Base-by-base conservation (phyloP, 2,113 vertebrate species). In the Alligator sinensis region DNA sequence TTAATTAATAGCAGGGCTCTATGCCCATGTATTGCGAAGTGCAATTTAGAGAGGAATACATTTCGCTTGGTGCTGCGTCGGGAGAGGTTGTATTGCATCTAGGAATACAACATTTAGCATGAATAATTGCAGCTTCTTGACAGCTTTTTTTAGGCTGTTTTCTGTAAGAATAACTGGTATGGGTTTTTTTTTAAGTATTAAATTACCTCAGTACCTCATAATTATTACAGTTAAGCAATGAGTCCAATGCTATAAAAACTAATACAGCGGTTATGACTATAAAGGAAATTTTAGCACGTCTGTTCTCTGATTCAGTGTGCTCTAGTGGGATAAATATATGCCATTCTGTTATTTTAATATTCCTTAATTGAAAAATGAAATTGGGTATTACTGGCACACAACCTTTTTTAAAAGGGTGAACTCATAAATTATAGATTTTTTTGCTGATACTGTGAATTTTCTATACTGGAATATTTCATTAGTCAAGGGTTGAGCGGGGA, bases 171-270 rank as follows among this genome's bases (percentile, higher is more conserved):
- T 91, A 94, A 80, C 81, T 62, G 91, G 63, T 68, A 4, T 95
- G 77, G 68, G 17, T 57, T 93, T 92, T 92, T 66, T 95, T 96
- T 88, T 83, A 83, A 87, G 91, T 90, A 89, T 92, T 94, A 90
- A 92, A 80, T 95, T 96, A 94, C 94, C 77, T 92, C 60, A 79
- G 64, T 84, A 94, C 92, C 11, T 96, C 75, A 19, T 94, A 91
- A 94, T 95, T 95, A 91, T 75, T 93, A 89, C 80, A 93, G 87
- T 95, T 95, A 96, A 93, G 82, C 86, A 96, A 93, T 95, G 90
- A 94, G 94, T 93, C 96, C 80, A 93, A 59, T 96, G 91, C 80
- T 95, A 83, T 93, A 95, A 96, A 92, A 95, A 93, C 74, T 93
- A 91, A 96, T 92, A 84, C 96, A 95, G 88, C 86, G 64, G 80